Percentiles rank a stretch among this genome's conserved stretches.
These are phyloP conservation scores for Elephas maximus DNA, from an alignment of 2,113 vertebrate species.

Conservation along the genomic window DNA sequence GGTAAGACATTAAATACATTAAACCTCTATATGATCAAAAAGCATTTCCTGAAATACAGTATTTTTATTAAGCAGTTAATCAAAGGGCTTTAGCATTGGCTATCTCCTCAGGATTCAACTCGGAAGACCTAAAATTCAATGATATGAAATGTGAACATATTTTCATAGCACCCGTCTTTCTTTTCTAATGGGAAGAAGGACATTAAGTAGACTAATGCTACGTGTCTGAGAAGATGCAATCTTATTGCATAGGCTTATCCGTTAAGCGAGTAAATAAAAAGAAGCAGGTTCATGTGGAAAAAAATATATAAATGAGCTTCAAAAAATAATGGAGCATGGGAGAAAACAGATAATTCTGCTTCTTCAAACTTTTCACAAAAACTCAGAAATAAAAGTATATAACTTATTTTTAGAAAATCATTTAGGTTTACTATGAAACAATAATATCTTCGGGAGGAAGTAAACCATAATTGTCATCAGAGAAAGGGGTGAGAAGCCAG, in stretches of 20 bases:
- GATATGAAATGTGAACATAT: not conserved
- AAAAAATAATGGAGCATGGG: not conserved
- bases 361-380: conserved; percentile 70
- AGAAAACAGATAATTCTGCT: conserved; percentile 64
- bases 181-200: conserved; percentile 50
- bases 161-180: conserved; percentile 49
- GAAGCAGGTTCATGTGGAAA: not conserved
- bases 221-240: conserved; percentile 16
- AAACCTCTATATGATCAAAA: conserved; percentile 46
- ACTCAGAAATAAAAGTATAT: not conserved
- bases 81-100: not conserved
- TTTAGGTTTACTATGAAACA: conserved; percentile 41
- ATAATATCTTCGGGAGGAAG: not conserved
- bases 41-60: conserved; percentile 7
- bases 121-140: not conserved
- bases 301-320: conserved; percentile 57
- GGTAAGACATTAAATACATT: conserved; percentile 38
- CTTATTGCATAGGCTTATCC: conserved; percentile 21
- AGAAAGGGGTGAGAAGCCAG: conserved; percentile 30
- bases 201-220: conserved; percentile 53
- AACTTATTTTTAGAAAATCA: conserved; percentile 67
- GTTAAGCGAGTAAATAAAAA: conserved; percentile 59
- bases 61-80: conserved; percentile 47
- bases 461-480: conserved; percentile 50
- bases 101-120: conserved; percentile 35